A percentile compares a stretch with the other conserved stretches of the same genome.
Conservation (phyloP, 2,797 vertebrate genomes). For the Sebastes minor region DNA sequence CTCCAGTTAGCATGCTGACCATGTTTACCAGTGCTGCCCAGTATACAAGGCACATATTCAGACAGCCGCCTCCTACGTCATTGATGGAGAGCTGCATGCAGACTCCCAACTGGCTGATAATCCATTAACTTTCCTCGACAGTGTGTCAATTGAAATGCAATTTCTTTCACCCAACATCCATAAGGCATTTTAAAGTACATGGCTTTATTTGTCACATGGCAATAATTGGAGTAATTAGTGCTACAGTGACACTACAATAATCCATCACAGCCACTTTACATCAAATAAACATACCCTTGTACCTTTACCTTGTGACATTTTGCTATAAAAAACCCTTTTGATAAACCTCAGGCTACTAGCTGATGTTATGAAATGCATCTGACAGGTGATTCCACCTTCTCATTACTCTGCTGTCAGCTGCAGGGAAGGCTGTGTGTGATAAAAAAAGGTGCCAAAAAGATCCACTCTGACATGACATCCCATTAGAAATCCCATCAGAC, state of each 20-base stretch:
- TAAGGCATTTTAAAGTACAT: not conserved
- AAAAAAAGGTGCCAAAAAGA: conserved; percentile 44
- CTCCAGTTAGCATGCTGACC: conserved; percentile 73
- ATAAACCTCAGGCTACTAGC: conserved; percentile 44
- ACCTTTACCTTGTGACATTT: conserved; percentile 26
- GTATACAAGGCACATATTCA: conserved; percentile 75
- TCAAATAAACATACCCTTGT: conserved; percentile 1
- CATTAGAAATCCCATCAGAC: conserved; percentile 64
- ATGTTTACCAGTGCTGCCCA: conserved; percentile 63
- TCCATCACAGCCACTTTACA: conserved; percentile 8
- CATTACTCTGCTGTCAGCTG: conserved; percentile 66
- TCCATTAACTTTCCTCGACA: conserved; percentile 4
- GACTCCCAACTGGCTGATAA: conserved; percentile 24
- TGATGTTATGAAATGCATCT: conserved; percentile 49
- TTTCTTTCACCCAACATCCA: not conserved
- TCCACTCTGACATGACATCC: conserved; percentile 41
- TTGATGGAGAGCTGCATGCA: conserved; percentile 54
- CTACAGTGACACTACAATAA: not conserved
- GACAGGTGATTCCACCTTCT: conserved; percentile 52
- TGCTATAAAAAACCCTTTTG: conserved; percentile 18
- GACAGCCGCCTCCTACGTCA: conserved; percentile 46
- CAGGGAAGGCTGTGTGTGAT: conserved; percentile 46
- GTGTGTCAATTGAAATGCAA: conserved; percentile 3
- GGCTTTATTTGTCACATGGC: conserved; percentile 1
- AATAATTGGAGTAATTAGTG: not conserved